These are phyloP conservation scores for Quadroppia sp. DNA, from an alignment of 2,888 invertebrate genomes.

Conservation along the genomic window DNA sequence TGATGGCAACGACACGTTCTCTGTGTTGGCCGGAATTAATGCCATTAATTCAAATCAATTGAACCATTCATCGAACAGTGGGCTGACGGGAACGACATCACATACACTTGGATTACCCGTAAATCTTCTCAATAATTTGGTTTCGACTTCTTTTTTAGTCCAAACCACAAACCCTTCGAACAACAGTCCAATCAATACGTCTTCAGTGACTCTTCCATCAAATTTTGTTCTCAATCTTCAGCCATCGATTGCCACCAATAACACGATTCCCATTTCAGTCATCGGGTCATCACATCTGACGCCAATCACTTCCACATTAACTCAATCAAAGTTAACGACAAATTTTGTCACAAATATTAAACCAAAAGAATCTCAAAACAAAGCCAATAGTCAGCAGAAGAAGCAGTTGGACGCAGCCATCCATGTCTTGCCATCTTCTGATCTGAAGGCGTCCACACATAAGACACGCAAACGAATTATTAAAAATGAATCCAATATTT, in stretches of 20 bases:
- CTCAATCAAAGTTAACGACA: background rate
- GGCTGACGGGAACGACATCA: background rate
- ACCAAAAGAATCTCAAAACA: slow-evolving; percentile 31
- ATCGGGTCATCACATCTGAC: slow-evolving; percentile 25
- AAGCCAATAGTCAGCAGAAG: background rate
- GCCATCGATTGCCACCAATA: slow-evolving; percentile 21
- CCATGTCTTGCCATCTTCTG: slow-evolving; percentile 28
- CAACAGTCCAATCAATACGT: slow-evolving; percentile 5
- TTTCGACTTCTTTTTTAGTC: slow-evolving; percentile 45
- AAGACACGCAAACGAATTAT: slow-evolving; percentile 22
- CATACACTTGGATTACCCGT: slow-evolving; percentile 43
- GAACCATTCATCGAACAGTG: slow-evolving; percentile 8
- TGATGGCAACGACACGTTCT: slow-evolving; percentile 2
- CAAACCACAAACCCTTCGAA: slow-evolving; percentile 32
- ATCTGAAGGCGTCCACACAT: slow-evolving; percentile 12
- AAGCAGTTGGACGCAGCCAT: slow-evolving; percentile 34
- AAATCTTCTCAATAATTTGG: slow-evolving; percentile 44
- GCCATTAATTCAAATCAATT: background rate
- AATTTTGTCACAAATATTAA: slow-evolving; percentile 1
- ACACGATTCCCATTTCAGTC: slow-evolving; percentile 32
- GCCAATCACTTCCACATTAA: background rate
- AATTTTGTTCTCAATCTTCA: slow-evolving; percentile 43
- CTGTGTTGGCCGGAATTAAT: slow-evolving; percentile 3
- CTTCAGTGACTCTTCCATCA: slow-evolving; percentile 32
- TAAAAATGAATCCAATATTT: background rate